Evolutionary conservation across 1,140 invertebrate species (phyloP), one percentile per base, ranked within the genome.

Genomic region (Doryteuthis pealeii): DNA sequence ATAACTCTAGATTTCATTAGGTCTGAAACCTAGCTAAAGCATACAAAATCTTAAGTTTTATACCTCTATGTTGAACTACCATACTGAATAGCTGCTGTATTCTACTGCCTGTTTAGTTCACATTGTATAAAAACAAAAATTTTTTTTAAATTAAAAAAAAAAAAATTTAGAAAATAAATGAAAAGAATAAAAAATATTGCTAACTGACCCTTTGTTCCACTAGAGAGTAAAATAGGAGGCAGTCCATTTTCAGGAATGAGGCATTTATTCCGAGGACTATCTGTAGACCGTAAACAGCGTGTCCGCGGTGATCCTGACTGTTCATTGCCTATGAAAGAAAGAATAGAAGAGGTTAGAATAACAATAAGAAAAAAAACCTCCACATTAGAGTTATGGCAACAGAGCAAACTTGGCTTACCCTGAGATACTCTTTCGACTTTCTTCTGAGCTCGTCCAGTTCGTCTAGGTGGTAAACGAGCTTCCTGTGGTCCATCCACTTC

Each of bases 401-500:
- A 58, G 26, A 62, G 26, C 3, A 40, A 40, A 40, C 35, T 40
- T 40, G 3, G 35, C 58, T 73, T 74, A 84, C 82, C 78, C 74
- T 79, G 76, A 43, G 75, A 66, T 54, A 70, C 72, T 70, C 76
- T 80, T 49, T 80, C 77, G 0, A 81, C 79, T 70, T 80, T 80
- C 74, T 83, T 84, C 74, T 81, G 82, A n/a, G 74, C 73, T 49
- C 81, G 70, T 8, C 75, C 74, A 26, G 80, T 76, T 66, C 81
- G 74, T 18, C 83, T 74, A 2, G 78, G 76, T 5, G 78, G 78
- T 12, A 81, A 67, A 31, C 82, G 71, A 22, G 78, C 72, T 68
- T 83, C 77, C 67, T 77, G 76, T 1, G 83, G 78, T 1, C 82
- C 85, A 77, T 87, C 93, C 72, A 93, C 88, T 45, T 30, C 70